phyloP scores from a whole-genome alignment of 2,113 vertebrate genomes.

The Marmota monax region DNA sequence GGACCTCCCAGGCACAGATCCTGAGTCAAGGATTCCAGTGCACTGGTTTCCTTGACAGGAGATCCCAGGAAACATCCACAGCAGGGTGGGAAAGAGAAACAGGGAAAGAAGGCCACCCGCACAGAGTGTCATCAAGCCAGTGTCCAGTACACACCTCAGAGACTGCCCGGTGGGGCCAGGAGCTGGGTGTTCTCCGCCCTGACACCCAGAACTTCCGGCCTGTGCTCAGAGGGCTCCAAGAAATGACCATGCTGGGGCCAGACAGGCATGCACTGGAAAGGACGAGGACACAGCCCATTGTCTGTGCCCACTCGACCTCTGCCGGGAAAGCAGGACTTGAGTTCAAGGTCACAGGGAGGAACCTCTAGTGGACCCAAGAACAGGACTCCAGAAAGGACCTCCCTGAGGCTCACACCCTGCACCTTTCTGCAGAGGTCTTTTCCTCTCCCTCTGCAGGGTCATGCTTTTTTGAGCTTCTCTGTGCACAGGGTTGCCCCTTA shows the following conservation, averaged over 20 bases:
- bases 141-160: accelerated
- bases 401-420: background rate
- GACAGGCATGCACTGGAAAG: background rate
- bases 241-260: background rate
- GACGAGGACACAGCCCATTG: too few relatives aligned
- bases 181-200: background rate
- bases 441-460: background rate
- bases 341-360: background rate
- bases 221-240: background rate
- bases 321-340: background rate
- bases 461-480: background rate
- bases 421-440: background rate
- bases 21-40: background rate
- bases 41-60: too few relatives aligned
- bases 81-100: background rate
- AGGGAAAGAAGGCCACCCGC: accelerated
- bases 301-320: background rate
- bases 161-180: accelerated
- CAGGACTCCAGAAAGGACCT: background rate
- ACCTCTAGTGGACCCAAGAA: background rate
- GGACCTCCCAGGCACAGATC: background rate
- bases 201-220: background rate
- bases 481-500: too few relatives aligned
- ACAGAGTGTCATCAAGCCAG: accelerated
- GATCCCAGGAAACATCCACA: background rate